Conservation (phyloP, 2,113 vertebrate genomes). For the Cochlearius cochlearius region DNA sequence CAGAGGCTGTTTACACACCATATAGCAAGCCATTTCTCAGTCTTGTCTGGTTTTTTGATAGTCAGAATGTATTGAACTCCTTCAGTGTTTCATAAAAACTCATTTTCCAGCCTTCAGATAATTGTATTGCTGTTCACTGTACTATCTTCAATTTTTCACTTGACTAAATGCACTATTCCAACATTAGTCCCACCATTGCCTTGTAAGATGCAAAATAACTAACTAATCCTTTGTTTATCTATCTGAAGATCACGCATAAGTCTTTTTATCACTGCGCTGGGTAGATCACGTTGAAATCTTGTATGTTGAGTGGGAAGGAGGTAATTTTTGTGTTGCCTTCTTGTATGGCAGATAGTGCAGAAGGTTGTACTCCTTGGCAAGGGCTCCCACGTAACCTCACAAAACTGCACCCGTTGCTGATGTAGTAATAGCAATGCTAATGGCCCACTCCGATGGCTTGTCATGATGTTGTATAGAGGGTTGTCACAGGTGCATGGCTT, state of each 20-base stretch:
- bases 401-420: background rate
- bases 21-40: background rate
- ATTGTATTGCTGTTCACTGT: conserved; percentile 8
- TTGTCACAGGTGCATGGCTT: background rate
- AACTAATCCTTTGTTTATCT: background rate
- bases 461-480: background rate
- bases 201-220: conserved; percentile 16
- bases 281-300: background rate
- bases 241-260: background rate
- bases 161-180: conserved; percentile 18
- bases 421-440: background rate
- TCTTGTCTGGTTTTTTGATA: background rate
- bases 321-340: background rate
- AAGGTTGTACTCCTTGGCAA: background rate
- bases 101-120: conserved; percentile 27
- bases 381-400: background rate
- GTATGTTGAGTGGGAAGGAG: background rate
- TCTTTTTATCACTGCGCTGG: background rate
- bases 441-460: background rate
- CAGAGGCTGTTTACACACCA: background rate
- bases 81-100: conserved; percentile 43
- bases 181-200: background rate
- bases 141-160: conserved; percentile 51
- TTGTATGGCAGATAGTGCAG: rapidly evolving
- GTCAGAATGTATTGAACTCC: conserved; percentile 15